phyloP scores from a whole-genome alignment of 2,113 vertebrate genomes.

The Oophaga pumilio region DNA sequence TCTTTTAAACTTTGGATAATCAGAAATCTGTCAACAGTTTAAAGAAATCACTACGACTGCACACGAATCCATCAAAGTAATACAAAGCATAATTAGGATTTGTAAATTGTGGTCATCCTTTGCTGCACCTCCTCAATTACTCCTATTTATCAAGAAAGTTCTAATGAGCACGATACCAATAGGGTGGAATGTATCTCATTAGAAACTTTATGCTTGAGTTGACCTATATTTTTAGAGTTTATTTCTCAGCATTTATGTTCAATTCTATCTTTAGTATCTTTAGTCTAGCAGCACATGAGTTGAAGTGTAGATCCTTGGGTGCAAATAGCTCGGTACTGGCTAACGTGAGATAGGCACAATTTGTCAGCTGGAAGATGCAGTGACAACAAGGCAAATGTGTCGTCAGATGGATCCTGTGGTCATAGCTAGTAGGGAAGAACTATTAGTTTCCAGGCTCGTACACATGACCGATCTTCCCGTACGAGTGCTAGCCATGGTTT shows the following conservation, averaged over 20 bases:
- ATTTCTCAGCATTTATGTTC: not conserved
- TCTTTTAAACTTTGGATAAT: not conserved
- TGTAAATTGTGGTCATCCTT: not conserved
- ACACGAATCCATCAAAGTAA: conserved; percentile 15
- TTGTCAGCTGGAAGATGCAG: too few relatives aligned
- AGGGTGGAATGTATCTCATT: not conserved
- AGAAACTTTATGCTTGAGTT: not conserved
- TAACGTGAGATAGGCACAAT: too few relatives aligned
- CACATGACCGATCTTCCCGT: too few relatives aligned
- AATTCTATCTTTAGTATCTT: too few relatives aligned
- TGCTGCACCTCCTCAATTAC: not conserved
- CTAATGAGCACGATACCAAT: conserved; percentile 1
- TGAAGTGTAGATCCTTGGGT: too few relatives aligned
- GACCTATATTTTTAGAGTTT: not conserved
- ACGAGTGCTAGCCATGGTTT: too few relatives aligned
- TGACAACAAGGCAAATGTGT: too few relatives aligned
- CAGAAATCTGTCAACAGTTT: not conserved
- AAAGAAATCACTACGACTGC: not conserved
- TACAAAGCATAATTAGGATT: conserved; percentile 13
- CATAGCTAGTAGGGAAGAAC: too few relatives aligned
- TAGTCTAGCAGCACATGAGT: too few relatives aligned
- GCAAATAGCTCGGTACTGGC: too few relatives aligned
- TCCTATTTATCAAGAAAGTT: conserved; percentile 2
- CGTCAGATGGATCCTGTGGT: too few relatives aligned
- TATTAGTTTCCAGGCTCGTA: too few relatives aligned